phyloP scores from a whole-genome alignment of 2,113 vertebrate genomes.

The Sinocyclocheilus anophthalmus region DNA sequence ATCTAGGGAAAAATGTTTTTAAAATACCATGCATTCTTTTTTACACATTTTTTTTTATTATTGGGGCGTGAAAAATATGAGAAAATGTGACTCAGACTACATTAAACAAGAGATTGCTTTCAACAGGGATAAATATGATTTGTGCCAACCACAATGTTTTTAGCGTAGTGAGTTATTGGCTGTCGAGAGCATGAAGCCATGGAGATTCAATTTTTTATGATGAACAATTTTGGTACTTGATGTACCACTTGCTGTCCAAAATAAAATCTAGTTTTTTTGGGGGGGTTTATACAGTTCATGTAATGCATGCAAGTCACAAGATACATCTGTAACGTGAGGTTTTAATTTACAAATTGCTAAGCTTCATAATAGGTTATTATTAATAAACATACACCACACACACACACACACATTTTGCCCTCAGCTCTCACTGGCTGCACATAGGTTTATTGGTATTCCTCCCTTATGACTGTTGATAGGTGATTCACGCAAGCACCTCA shows the following conservation, averaged over 20 bases:
- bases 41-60: neutral
- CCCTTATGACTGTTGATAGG: neutral
- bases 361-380: neutral
- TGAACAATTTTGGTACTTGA: slow-evolving; percentile 1
- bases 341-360: neutral
- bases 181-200: neutral
- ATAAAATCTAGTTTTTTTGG: neutral
- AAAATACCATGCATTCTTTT: neutral
- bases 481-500: slow-evolving; percentile 8
- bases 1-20: neutral
- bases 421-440: neutral
- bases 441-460: slow-evolving; percentile 15
- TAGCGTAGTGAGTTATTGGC: neutral
- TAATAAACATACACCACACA: neutral
- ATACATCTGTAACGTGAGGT: slow-evolving; percentile 55
- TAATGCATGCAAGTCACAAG: neutral
- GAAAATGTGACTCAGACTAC: neutral
- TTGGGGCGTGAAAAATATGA: neutral
- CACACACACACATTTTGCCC: neutral
- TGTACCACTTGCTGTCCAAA: neutral
- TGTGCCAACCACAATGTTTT: slow-evolving; percentile 1
- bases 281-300: neutral
- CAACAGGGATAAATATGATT: slow-evolving; percentile 16
- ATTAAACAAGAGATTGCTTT: slow-evolving; percentile 11
- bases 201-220: slow-evolving; percentile 1